phyloP scores from a whole-genome alignment of 1,140 invertebrate species.

The Papilio machaon region DNA sequence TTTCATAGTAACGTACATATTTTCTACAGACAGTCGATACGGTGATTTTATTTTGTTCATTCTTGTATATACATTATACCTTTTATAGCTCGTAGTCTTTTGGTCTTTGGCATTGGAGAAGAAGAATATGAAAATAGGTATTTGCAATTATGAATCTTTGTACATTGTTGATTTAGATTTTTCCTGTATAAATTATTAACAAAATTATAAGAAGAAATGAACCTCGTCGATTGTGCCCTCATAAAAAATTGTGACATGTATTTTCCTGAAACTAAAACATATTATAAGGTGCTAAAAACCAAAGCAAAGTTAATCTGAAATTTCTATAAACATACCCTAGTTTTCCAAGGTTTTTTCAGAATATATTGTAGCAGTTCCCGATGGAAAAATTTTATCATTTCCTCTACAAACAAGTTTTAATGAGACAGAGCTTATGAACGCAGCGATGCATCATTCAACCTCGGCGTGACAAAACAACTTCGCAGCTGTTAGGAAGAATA shows the following conservation, averaged over 20 bases:
- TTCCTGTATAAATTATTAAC: no score
- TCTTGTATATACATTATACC: background rate
- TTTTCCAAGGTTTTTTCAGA: background rate
- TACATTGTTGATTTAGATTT: no score
- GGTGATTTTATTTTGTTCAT: conserved; percentile 14
- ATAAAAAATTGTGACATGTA: no score
- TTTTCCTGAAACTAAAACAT: no score
- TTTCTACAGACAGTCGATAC: conserved; percentile 18
- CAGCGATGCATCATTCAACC: conserved; percentile 10
- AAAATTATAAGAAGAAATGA: no score
- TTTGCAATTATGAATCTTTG: no score
- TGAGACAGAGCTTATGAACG: conserved; percentile 17
- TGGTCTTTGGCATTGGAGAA: background rate
- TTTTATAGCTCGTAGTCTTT: background rate
- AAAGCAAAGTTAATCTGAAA: background rate
- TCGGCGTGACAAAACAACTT: conserved; percentile 18
- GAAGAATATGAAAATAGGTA: no score
- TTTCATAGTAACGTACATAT: conserved; percentile 2
- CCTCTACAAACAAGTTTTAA: conserved; percentile 13
- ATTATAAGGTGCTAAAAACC: background rate
- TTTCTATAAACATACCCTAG: background rate
- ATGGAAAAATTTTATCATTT: conserved; percentile 6
- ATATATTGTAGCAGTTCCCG: background rate
- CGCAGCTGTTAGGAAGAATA: background rate
- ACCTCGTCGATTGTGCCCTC: no score